Evolutionary conservation across 1,140 invertebrate species (phyloP), one percentile per base, ranked within the genome.

Genomic region (Cylas formicarius): DNA sequence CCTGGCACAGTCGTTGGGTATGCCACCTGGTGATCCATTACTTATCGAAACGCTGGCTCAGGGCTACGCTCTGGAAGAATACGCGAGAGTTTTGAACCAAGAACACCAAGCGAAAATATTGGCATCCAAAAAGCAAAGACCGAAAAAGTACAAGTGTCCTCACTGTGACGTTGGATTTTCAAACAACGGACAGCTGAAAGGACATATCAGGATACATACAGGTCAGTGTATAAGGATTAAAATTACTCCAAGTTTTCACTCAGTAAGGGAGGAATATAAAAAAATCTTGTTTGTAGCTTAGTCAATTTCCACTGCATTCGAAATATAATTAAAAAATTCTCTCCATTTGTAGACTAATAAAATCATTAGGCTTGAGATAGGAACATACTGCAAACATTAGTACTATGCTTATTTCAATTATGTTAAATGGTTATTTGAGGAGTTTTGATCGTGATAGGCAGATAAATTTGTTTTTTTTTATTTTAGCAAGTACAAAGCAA

Each of bases 161-260:
- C 81, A 89, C 57, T 94, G 90, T 61, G 75, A 87, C 43, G 86
- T 90, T 0, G 86, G 85, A 0, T 94, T 94, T 61, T 90, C 86
- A 21, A 95, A 94, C 62, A 92, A 92, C 62, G 90, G 90, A 0
- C 90, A 95, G 58, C 71, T 95, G 0, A 90, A 86, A 63, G 90
- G 90, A 41, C 90, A 95, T 60, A 77, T 91, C 10, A 72, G 90
- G 14, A 93, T 93, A 29, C 90, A 95, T 62, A 93, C 90, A 24
- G 90, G 89, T 77, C 67, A 73, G 62, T 63, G 48, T 48, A 27
- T 6, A 24, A 24, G n/a, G n/a, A n/a, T n/a, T n/a, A n/a, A n/a
- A n/a, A n/a, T n/a, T n/a, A n/a, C n/a, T n/a, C n/a, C n/a, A n/a
- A n/a, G n/a, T n/a, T n/a, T n/a, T n/a, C n/a, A n/a, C n/a, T n/a